Percentiles rank a stretch among this genome's conserved stretches.
These are phyloP conservation scores for Patella caerulea DNA, from an alignment of 2,888 invertebrate species.

Conservation along the genomic window DNA sequence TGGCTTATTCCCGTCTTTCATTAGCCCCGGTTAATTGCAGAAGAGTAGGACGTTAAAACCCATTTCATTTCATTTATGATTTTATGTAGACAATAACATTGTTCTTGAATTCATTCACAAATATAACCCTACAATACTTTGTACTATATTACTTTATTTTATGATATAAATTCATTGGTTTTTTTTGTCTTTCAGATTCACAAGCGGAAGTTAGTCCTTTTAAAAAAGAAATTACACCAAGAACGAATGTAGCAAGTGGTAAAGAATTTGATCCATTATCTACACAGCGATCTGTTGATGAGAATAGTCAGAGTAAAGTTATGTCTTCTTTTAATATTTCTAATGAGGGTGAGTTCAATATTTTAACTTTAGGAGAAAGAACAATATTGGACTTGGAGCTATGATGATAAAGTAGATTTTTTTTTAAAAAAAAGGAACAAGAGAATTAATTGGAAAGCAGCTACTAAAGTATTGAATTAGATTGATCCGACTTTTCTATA, in stretches of 20 bases:
- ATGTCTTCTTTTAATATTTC: constrained; percentile 66
- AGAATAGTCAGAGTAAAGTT: constrained; percentile 61
- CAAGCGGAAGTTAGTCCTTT: neutral
- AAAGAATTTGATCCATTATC: constrained; percentile 78
- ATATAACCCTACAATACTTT: too few species aligned
- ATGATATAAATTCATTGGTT: too few species aligned
- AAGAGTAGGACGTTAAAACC: too few species aligned
- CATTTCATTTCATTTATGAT: too few species aligned
- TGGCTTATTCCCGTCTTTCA: too few species aligned
- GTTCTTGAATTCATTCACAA: too few species aligned
- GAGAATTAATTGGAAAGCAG: neutral
- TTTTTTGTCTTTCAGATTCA: too few species aligned
- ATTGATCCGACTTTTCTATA: too few species aligned
- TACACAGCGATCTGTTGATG: constrained; percentile 65
- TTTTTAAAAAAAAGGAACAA: neutral
- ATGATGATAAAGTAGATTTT: neutral
- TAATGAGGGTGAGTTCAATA: constrained; percentile 48
- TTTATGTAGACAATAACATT: too few species aligned
- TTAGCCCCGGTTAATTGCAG: too few species aligned
- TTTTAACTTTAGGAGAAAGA: neutral
- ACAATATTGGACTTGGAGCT: neutral
- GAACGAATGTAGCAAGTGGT: constrained; percentile 62
- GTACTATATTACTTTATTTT: too few species aligned
- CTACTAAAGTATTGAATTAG: too few species aligned
- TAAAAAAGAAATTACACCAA: constrained; percentile 24